phyloP scores from a whole-genome alignment of 2,797 vertebrate genomes.

The Setipinna tenuifilis region DNA sequence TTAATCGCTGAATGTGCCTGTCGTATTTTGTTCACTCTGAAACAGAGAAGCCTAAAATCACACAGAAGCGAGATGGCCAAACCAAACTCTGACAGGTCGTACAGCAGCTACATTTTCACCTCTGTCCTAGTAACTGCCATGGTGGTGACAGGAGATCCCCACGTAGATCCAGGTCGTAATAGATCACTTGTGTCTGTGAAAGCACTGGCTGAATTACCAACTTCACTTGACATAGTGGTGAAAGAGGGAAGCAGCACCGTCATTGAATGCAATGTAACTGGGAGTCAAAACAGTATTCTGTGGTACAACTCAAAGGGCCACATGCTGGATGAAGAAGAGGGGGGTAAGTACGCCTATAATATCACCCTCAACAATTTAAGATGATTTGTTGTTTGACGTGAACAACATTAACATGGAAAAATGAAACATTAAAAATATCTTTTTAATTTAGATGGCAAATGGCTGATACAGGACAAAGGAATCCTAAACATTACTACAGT shows the following conservation, averaged over 20 bases:
- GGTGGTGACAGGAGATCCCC: background rate
- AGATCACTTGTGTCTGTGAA: slow-evolving; percentile 47
- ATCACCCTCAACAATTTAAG: background rate
- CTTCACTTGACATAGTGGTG: slow-evolving; percentile 75
- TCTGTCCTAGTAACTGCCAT: background rate
- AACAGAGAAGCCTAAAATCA: background rate
- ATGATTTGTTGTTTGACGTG: background rate
- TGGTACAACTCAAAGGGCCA: slow-evolving; percentile 89
- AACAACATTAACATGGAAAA: background rate
- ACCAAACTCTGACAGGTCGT: background rate
- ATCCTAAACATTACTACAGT: slow-evolving; percentile 86
- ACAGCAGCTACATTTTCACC: background rate
- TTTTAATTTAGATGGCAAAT: slow-evolving; percentile 76
- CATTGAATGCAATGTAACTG: slow-evolving; percentile 85
- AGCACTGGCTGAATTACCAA: slow-evolving; percentile 59
- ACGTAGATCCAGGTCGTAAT: slow-evolving; percentile 34
- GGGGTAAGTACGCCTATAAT: slow-evolving; percentile 68
- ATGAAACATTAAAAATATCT: background rate
- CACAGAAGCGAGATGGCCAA: background rate
- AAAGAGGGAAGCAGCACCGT: slow-evolving; percentile 82
- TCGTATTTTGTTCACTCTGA: background rate
- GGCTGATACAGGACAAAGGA: slow-evolving; percentile 76
- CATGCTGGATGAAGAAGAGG: slow-evolving; percentile 64
- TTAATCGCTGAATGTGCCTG: background rate
- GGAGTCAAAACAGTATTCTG: slow-evolving; percentile 63